Conservation (phyloP, 2,113 vertebrate species). For the human (Homo sapiens) region GRCh38 chr12:86755001-86755500, state of each 20-base stretch:
- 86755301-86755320: background rate
- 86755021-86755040: background rate
- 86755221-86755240: background rate
- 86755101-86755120: background rate
- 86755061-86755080: background rate
- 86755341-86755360: background rate
- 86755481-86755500: background rate
- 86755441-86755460: background rate
- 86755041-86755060: background rate
- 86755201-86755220: background rate
- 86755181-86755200: background rate
- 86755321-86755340: background rate
- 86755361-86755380: background rate
- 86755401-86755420: background rate
- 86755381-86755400: background rate
- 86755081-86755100: background rate
- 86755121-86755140: background rate
- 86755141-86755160: background rate
- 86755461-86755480: background rate
- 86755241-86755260: background rate
- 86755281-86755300: background rate
- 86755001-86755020: background rate
- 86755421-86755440: background rate
- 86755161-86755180: background rate
- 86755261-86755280: background rate